These are phyloP conservation scores for Rhamnusium bicolor DNA, from an alignment of 2,888 invertebrate species.

Conservation along the genomic window DNA sequence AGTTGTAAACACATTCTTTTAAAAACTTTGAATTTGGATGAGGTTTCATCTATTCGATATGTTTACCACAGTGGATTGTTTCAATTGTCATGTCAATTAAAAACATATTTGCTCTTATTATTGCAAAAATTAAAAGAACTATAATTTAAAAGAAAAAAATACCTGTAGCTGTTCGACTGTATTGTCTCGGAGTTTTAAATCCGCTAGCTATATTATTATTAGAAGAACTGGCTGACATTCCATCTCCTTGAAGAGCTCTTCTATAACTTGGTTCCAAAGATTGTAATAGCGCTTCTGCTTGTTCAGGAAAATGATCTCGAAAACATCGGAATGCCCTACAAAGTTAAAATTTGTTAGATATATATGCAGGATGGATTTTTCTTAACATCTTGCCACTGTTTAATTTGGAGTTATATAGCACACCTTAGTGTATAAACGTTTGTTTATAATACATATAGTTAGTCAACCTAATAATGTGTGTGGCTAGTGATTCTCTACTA, in stretches of 20 bases:
- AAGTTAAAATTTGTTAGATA: background rate
- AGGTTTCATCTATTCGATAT: too few relatives aligned
- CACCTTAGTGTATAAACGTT: too few relatives aligned
- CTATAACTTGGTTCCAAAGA: conserved; percentile 87
- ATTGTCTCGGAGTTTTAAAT: conserved; percentile 68
- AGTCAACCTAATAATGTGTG: too few relatives aligned
- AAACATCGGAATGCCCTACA: conserved; percentile 92
- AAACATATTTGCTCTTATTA: background rate
- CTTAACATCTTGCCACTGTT: too few relatives aligned
- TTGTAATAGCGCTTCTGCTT: conserved; percentile 88
- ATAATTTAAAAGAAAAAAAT: conserved; percentile 25
- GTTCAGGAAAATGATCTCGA: conserved; percentile 90
- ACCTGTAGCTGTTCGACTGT: conserved; percentile 71
- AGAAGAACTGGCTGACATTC: conserved; percentile 75
- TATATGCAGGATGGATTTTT: too few relatives aligned
- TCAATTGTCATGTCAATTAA: background rate
- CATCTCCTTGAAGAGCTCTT: conserved; percentile 75
- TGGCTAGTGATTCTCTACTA: too few relatives aligned
- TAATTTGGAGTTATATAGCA: too few relatives aligned
- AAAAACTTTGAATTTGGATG: too few relatives aligned
- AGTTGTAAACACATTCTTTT: too few relatives aligned
- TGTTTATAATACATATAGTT: too few relatives aligned
- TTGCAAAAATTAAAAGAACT: background rate
- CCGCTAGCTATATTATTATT: conserved; percentile 72
- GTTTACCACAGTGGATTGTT: too few relatives aligned